Evolutionary conservation across 2,797 vertebrate genomes (phyloP).

Genomic region (Sebastes hubbsi): DNA sequence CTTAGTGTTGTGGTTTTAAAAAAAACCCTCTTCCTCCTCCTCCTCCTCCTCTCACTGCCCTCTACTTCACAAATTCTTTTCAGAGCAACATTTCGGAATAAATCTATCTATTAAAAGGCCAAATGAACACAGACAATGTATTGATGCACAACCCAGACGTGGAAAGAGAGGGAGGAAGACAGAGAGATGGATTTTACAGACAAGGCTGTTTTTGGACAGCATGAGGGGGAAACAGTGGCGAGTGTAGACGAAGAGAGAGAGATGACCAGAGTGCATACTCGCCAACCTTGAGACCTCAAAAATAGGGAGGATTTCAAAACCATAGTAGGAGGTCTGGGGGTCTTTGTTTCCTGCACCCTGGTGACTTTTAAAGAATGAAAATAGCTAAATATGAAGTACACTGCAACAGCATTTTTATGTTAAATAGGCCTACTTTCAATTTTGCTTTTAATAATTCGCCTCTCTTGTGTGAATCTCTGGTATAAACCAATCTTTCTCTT

Average conservation of each 20-base stretch:
- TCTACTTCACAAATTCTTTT: conserved; percentile 76
- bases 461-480: too few relatives aligned
- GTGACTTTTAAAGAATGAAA: too few relatives aligned
- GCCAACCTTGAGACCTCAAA: too few relatives aligned
- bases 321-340: too few relatives aligned
- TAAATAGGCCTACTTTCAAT: too few relatives aligned
- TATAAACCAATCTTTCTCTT: too few relatives aligned
- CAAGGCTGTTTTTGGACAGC: conserved; percentile 74
- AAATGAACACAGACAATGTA: conserved; percentile 78
- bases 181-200: conserved; percentile 79
- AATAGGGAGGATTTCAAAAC: too few relatives aligned
- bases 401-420: too few relatives aligned
- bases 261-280: conserved; percentile 45
- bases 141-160: conserved; percentile 75
- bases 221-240: conserved; percentile 59
- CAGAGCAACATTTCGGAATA: conserved; percentile 74
- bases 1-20: conserved; percentile 70
- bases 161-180: conserved; percentile 54
- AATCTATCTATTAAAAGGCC: conserved; percentile 83
- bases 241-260: conserved; percentile 64
- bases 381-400: too few relatives aligned
- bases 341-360: too few relatives aligned
- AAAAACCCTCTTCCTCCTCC: conserved; percentile 22
- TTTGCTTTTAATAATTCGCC: too few relatives aligned
- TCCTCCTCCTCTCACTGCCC: conserved; percentile 58